Base-by-base conservation (phyloP, 1,140 invertebrate species). In the Cepaea nemoralis region DNA sequence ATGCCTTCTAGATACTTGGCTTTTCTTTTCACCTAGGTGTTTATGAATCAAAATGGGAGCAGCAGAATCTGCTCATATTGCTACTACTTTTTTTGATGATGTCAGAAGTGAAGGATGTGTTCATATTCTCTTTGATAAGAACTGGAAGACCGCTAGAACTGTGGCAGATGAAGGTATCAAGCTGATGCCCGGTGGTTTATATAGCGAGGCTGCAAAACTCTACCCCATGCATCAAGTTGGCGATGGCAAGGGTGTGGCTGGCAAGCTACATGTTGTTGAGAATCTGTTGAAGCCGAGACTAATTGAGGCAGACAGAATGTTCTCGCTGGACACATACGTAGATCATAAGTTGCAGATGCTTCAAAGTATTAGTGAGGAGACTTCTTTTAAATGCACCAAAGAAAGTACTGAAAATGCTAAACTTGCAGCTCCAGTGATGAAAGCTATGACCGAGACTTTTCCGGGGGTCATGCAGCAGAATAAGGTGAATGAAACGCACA, bases 171-270 rank as follows among this genome's bases (percentile, higher is more conserved):
- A 80, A 55, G 78, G 78, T 22, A 31, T 80, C 0, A 71, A 80
- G 35, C 78, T 80, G 0, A 50, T 80, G 48, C 78, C 78, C 33
- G 78, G 78, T 27, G 69, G 69, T n/a, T 27, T 37, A 1, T 35
- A 48, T 55, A 22, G 33, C n/a, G 31, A 33, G 6, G 0, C 33
- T 66, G 31, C 37, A 39, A 8, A 42, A 14, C 24, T 73, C 16
- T 73, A 37, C 48, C 78, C 78, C 27, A 37, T 1, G 6, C 78
- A 80, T 55, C 78, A 80, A 33, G 42, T 80, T 45, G 69, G 78
- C 42, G 78, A 80, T 80, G 78, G 78, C 27, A 80, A 80, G 39
- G 78, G 78, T 55, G 67, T 70, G 5, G 40, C 69, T 80, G 67
- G 78, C 1, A 31, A 42, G 24, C 69, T 80, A 19, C n/a, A 35